Conservation (phyloP, 2,797 vertebrate genomes). For the Danionella dracula region DNA sequence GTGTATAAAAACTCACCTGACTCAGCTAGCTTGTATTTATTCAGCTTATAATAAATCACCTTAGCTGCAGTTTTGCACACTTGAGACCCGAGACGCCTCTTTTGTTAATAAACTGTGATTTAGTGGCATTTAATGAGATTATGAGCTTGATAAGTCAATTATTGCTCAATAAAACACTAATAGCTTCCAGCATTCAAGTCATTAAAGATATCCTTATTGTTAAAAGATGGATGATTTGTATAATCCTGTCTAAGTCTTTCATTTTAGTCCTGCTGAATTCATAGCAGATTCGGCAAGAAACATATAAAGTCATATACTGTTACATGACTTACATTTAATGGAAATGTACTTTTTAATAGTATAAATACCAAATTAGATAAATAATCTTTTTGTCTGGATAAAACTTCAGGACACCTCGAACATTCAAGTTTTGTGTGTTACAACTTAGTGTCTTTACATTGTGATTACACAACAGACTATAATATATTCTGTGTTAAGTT, state of each 20-base stretch:
- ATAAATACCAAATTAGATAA: too few relatives aligned
- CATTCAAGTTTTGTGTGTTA: too few relatives aligned
- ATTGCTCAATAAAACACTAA: constrained; percentile 17
- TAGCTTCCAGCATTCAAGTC: background rate
- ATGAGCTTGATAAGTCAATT: constrained; percentile 20
- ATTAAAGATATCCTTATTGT: constrained; percentile 8
- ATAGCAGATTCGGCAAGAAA: background rate
- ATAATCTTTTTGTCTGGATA: too few relatives aligned
- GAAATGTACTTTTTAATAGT: too few relatives aligned
- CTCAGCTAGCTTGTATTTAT: background rate
- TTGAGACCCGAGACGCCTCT: constrained; percentile 15
- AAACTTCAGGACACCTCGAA: too few relatives aligned
- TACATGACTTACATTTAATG: background rate
- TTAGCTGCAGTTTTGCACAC: background rate
- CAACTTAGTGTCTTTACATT: too few relatives aligned
- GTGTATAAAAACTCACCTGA: background rate
- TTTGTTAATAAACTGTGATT: constrained; percentile 29
- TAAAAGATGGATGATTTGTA: constrained; percentile 2
- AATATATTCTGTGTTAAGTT: too few relatives aligned
- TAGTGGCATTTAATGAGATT: constrained; percentile 30
- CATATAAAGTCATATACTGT: background rate
- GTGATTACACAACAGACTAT: too few relatives aligned
- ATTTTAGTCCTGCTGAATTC: background rate
- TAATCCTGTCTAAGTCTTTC: background rate
- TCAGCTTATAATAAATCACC: constrained; percentile 1